Base-by-base conservation (phyloP, 2,113 vertebrate genomes). In the Camelus dromedarius region DNA sequence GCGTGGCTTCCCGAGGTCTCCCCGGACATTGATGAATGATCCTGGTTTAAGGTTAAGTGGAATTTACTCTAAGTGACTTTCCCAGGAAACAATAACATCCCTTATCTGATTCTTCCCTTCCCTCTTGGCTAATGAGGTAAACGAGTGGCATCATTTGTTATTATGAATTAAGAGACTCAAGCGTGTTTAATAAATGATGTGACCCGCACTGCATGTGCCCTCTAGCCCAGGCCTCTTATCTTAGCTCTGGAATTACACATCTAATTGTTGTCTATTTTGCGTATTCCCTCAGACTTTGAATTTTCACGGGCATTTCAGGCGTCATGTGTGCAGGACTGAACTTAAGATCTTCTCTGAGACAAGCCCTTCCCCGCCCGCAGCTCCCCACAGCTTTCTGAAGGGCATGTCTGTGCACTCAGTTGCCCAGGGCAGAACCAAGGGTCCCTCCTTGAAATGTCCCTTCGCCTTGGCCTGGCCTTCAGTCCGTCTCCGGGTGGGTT, bases 301-400 rank as follows among this genome's bases (percentile, higher is more conserved):
- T 54, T 76, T 69, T 32, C 35, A 16, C 1, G 0, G 12, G 9
- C 4, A 0, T 84, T 60, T 50, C 24, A 56, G 50, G 6, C 15
- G 54, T 54, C 18, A 8, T 0, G 0, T 9, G 18, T 20, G 76
- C 35, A 35, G 64, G 50, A 11, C 14, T 50, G 35, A 67, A 62
- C 4, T 19, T 72, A 5, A 4, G 12, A 8, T 52, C 4, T 6
- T 24, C 38, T 56, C 20, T n/a, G 46, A 48, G 12, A 15, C 8
- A 5, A 3, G 24, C 20, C 8, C 14, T 9, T 13, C 6, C 20
- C 24, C 1, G 0, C 2, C 6, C 52, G 19, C 11, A 9, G 15
- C 5, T 42, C 8, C 20, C 5, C 1, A 8, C 30, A 5, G 4
- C 4, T 14, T 56, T 38, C 3, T 0, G 4, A 35, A 18, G 1